Conservation (phyloP, 2,113 vertebrate species). For the Ploceus nigricollis region DNA sequence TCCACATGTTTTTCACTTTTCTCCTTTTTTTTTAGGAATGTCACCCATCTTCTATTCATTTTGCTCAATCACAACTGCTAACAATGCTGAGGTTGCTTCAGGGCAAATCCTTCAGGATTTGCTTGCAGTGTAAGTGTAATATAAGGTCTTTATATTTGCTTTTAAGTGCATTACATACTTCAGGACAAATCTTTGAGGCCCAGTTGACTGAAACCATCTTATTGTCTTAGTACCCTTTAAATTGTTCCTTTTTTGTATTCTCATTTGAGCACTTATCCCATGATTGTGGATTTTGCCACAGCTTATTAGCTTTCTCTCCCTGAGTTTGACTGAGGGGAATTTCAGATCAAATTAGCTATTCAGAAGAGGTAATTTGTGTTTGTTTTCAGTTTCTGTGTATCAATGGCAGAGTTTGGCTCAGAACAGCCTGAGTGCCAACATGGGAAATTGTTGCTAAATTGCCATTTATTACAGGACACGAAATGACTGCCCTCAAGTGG, state of each 20-base stretch:
- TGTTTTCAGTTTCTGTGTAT: not conserved
- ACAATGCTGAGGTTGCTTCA: not conserved
- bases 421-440: not conserved
- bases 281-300: not conserved
- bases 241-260: not conserved
- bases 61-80: not conserved
- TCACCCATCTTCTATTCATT: not conserved
- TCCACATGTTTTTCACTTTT: not conserved
- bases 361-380: not conserved
- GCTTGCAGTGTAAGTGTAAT: not conserved
- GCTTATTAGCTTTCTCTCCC: not conserved
- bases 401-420: not conserved
- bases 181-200: not conserved
- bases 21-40: not conserved
- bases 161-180: not conserved
- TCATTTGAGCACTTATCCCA: not conserved
- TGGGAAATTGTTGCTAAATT: not conserved
- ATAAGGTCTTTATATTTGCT: not conserved
- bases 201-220: not conserved
- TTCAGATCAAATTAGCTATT: not conserved
- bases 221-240: not conserved
- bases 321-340: not conserved
- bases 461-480: not conserved
- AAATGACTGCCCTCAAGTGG: constrained; percentile 57
- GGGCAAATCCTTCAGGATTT: not conserved